Evolutionary conservation across 2,888 invertebrate genomes (phyloP), one percentile per base, ranked within the genome.

Genomic region (Coremacera marginata): DNA sequence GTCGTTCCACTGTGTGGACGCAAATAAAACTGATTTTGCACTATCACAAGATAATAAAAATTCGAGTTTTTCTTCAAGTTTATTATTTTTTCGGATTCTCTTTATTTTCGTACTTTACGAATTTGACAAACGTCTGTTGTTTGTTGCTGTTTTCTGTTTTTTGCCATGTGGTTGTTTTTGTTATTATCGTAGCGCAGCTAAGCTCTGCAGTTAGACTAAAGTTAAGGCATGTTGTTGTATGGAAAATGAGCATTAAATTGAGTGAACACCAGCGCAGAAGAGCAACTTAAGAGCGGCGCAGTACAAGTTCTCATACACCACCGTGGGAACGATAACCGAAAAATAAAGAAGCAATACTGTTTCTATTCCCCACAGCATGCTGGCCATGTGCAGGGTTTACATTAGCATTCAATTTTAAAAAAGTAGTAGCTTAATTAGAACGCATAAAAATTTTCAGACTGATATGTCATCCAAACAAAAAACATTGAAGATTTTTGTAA

Each of bases 1-100:
- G n/a, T 37, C 44, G 71, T 44, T 55, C 60, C 71, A 60, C 71
- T 57, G 34, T 71, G 31, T 31, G 44, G 27, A 37, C 60, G 37
- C 31, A 14, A 37, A 60, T 37, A 60, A 71, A 71, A 71, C 7
- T 60, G 22, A 25, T 71, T 60, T 44, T 44, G 37, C 57, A 60
- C 71, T 68, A 22, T 25, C 57, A 34, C 22, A 14, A 70, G 27
- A 52, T 37, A 27, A 52, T 60, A 31, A 25, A 25, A 31, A 34
- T 60, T 60, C 19, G 5, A 57, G 22, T 34, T 37, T 37, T 60
- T 71, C 71, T 44, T 34, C 34, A 34, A 5, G 52, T 19, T 70
- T 52, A 27, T 49, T 70, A 5, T 19, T 57, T 14, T 71, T 31
- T 37, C 19, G 5, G n/a, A 27, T 49, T 60, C 16, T 57, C 34